These are phyloP conservation scores for Euphonia xanthogaster DNA, from an alignment of 2,797 vertebrate species.

Conservation along the genomic window DNA sequence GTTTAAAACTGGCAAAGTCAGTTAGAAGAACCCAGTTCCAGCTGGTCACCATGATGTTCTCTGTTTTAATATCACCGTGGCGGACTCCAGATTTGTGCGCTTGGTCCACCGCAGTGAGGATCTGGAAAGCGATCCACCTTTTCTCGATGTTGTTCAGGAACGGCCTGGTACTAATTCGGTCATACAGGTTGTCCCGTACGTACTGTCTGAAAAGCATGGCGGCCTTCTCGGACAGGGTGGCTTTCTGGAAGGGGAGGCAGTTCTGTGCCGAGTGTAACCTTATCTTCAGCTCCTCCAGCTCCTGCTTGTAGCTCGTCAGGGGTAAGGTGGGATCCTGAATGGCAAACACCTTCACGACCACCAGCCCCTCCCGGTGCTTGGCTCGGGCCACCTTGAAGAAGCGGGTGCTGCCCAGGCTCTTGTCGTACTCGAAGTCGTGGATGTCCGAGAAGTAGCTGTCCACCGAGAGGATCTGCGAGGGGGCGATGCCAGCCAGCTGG, in stretches of 20 bases:
- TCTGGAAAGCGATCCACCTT: constrained; percentile 96
- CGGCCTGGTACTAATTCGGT: constrained; percentile 93
- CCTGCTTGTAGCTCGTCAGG: constrained; percentile 93
- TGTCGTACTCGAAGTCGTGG: constrained; percentile 95
- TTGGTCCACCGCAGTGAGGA: constrained; percentile 93
- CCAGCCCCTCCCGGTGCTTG: constrained; percentile 92
- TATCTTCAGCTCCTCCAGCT: constrained; percentile 96
- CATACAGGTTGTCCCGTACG: constrained; percentile 95
- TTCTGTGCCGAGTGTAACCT: constrained; percentile 91
- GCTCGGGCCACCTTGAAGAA: constrained; percentile 98
- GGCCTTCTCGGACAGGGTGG: constrained; percentile 89
- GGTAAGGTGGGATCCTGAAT: constrained; percentile 96
- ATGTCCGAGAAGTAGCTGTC: constrained; percentile 99
- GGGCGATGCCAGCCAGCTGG: constrained; percentile 95
- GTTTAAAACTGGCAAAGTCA: constrained; percentile 98
- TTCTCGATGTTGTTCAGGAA: constrained; percentile 97
- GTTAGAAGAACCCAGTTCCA: constrained; percentile 99
- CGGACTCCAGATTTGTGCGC: constrained; percentile 93
- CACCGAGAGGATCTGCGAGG: constrained; percentile 96
- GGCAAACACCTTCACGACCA: constrained; percentile 97
- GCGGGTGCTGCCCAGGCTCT: constrained; percentile 94
- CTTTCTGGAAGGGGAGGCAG: constrained; percentile 94
- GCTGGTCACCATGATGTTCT: constrained; percentile 98
- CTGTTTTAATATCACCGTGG: constrained; percentile 97
- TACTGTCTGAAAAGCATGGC: constrained; percentile 96